phyloP scores from a whole-genome alignment of 2,888 invertebrate species.

The Heliconius hortense region DNA sequence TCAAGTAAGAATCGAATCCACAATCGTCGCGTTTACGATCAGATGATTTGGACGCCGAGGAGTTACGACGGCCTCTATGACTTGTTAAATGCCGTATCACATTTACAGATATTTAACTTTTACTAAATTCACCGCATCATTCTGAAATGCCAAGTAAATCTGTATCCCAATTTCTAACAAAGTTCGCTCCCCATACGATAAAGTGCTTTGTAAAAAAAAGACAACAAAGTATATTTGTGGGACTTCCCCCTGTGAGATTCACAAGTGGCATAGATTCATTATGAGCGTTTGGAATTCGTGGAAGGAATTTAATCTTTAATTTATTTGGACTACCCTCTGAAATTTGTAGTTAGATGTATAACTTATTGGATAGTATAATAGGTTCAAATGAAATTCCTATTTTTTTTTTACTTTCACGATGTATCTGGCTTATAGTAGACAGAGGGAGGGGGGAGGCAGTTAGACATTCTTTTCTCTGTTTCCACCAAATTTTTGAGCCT shows the following conservation, averaged over 20 bases:
- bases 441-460: background rate
- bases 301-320: background rate
- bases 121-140: background rate
- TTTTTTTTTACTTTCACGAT: background rate
- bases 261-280: constrained; percentile 18
- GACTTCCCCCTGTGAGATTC: constrained; percentile 7
- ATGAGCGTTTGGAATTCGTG: constrained; percentile 10
- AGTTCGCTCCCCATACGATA: background rate
- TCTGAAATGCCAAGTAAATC: background rate
- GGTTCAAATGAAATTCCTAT: background rate
- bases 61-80: no score
- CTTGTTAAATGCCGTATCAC: background rate
- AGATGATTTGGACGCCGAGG: no score
- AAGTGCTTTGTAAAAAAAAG: constrained; percentile 12
- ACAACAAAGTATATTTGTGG: background rate
- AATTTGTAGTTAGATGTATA: background rate
- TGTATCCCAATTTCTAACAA: constrained; percentile 5
- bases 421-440: background rate
- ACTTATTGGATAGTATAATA: background rate
- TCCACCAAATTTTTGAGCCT: background rate
- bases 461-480: background rate
- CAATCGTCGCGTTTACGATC: background rate
- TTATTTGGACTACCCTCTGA: background rate
- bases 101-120: background rate
- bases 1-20: background rate